Evolutionary conservation across 2,888 invertebrate species (phyloP).

Genomic region (Phymatocera aterrima): DNA sequence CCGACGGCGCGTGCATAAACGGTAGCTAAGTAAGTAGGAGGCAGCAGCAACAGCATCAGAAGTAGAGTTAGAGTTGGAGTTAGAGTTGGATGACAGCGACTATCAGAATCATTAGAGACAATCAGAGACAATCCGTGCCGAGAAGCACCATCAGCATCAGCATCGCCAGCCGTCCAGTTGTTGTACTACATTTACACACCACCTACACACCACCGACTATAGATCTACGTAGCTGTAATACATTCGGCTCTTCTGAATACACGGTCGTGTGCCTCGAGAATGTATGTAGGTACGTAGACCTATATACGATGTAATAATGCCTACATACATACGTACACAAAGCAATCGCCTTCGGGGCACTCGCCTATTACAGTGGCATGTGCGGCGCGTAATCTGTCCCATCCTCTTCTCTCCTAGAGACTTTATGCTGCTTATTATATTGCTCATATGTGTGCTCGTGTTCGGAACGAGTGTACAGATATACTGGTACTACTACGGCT

Average conservation of each 20-base stretch:
- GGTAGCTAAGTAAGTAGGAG: conserved; percentile 58
- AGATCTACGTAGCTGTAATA: conserved; percentile 9
- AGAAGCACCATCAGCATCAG: conserved; percentile 47
- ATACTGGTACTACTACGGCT: no score
- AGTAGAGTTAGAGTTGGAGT: no score
- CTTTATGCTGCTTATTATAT: no score
- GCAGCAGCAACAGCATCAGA: no score
- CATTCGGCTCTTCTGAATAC: neutral
- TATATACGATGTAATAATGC: no score
- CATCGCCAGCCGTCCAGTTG: conserved; percentile 12
- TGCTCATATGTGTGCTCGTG: no score
- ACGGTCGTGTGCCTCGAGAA: neutral
- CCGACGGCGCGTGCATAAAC: conserved; percentile 59
- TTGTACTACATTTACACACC: neutral
- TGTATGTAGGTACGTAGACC: no score
- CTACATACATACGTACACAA: neutral
- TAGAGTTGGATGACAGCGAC: conserved; percentile 61
- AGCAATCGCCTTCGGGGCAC: conserved; percentile 21
- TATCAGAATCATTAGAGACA: conserved; percentile 64
- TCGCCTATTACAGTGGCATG: conserved; percentile 63
- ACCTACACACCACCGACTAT: neutral
- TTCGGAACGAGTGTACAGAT: no score
- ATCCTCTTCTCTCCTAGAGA: conserved; percentile 57
- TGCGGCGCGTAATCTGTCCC: conserved; percentile 63
- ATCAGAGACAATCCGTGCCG: conserved; percentile 63